phyloP scores from a whole-genome alignment of 2,888 invertebrate species.

The Amblyjoppa proteus region DNA sequence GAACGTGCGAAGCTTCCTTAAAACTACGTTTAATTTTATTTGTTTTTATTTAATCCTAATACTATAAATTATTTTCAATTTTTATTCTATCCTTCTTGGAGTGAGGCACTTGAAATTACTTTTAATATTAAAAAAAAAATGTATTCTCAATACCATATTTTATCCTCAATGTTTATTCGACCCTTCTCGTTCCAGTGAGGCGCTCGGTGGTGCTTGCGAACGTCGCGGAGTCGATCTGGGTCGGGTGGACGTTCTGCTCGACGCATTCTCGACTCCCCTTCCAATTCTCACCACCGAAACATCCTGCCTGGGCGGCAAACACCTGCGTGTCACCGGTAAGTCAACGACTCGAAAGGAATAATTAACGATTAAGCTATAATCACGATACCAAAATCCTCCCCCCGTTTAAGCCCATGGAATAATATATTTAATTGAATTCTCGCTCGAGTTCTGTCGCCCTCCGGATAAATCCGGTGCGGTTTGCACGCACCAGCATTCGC shows the following conservation, averaged over 20 bases:
- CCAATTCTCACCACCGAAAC: slow-evolving; percentile 88
- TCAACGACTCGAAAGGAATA: not conserved
- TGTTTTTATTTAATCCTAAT: too few relatives aligned
- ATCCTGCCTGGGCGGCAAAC: slow-evolving; percentile 89
- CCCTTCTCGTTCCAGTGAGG: slow-evolving; percentile 86
- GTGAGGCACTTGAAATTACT: slow-evolving; percentile 22
- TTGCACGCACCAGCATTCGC: not conserved
- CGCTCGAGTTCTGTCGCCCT: not conserved
- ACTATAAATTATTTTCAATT: too few relatives aligned
- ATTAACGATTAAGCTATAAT: not conserved
- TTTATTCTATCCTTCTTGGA: too few relatives aligned
- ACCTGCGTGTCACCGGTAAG: slow-evolving; percentile 88
- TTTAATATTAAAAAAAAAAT: not conserved
- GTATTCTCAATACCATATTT: not conserved
- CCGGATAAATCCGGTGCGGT: not conserved
- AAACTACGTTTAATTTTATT: too few relatives aligned
- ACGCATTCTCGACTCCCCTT: slow-evolving; percentile 88
- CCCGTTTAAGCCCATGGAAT: not conserved
- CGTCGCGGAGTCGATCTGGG: slow-evolving; percentile 89
- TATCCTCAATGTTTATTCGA: not conserved
- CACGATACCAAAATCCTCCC: not conserved
- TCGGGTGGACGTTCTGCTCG: slow-evolving; percentile 88
- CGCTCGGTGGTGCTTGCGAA: slow-evolving; percentile 88
- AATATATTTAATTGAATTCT: slow-evolving; percentile 5
- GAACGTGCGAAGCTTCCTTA: too few relatives aligned